Percentiles rank a stretch among this genome's conserved stretches.
phyloP scores from a whole-genome alignment of 2,797 vertebrate species.

The Neosalanx taihuensis region DNA sequence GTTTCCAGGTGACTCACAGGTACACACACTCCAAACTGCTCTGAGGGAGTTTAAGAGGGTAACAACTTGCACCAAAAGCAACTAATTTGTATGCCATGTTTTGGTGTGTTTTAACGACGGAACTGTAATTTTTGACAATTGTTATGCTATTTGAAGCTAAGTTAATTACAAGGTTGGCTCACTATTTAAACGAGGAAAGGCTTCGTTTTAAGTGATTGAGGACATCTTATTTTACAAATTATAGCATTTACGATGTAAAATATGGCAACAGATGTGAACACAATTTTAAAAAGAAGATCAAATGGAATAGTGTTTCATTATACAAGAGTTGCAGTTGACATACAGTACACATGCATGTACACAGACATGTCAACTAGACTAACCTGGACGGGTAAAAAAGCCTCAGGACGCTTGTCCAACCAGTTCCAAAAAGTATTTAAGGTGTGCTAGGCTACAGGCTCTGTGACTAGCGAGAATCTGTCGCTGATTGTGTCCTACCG shows the following conservation, averaged over 20 bases:
- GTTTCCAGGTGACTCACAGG: constrained; percentile 26
- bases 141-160: neutral
- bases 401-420: neutral
- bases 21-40: constrained; percentile 4
- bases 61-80: neutral
- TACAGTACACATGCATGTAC: constrained; percentile 10
- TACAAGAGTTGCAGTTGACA: neutral
- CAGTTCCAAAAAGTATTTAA: neutral
- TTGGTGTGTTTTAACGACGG: neutral
- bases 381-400: neutral
- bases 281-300: neutral
- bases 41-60: neutral
- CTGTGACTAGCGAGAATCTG: constrained; percentile 27
- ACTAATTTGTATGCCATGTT: constrained; percentile 1
- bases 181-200: neutral
- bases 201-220: constrained; percentile 2
- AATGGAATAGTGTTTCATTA: neutral
- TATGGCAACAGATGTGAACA: neutral
- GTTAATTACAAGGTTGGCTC: neutral
- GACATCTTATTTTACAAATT: neutral
- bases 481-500: constrained; percentile 47
- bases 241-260: constrained; percentile 1
- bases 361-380: neutral
- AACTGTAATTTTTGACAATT: constrained; percentile 5
- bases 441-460: neutral